A percentile compares a stretch with the other conserved stretches of the same genome.
Conservation (phyloP, 2,888 invertebrate genomes). For the Coecobrya sp. region DNA sequence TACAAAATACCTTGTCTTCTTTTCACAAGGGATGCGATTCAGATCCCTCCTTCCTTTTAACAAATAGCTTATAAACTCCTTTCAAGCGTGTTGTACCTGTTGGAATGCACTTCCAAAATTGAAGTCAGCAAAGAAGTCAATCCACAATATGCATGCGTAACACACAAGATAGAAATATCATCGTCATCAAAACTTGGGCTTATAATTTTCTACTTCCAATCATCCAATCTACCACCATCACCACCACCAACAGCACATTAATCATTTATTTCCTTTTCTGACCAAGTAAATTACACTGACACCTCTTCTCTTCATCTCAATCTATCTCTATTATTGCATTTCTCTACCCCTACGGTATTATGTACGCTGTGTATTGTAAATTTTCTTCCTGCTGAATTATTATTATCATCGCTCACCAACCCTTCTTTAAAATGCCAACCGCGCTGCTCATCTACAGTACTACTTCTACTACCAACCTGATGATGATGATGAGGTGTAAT, state of each 20-base stretch:
- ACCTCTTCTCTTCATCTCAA: slow-evolving; percentile 70
- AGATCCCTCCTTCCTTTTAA: background rate
- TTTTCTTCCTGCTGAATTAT: slow-evolving; percentile 16
- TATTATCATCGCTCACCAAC: slow-evolving; percentile 13
- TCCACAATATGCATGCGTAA: slow-evolving; percentile 15
- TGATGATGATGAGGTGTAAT: slow-evolving; percentile 70
- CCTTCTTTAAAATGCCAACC: background rate
- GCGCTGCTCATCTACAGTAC: background rate
- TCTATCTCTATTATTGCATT: slow-evolving; percentile 57
- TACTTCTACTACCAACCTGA: background rate
- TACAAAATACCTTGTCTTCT: slow-evolving; percentile 54
- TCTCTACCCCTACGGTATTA: background rate
- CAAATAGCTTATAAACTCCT: background rate
- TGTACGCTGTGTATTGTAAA: background rate
- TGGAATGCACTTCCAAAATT: slow-evolving; percentile 73
- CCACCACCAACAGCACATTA: slow-evolving; percentile 73
- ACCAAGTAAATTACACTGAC: slow-evolving; percentile 80
- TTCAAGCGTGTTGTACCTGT: slow-evolving; percentile 21
- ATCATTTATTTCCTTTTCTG: slow-evolving; percentile 81
- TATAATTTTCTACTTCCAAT: slow-evolving; percentile 58
- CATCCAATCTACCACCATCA: slow-evolving; percentile 54
- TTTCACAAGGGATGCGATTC: slow-evolving; percentile 5
- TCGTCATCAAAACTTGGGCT: slow-evolving; percentile 26
- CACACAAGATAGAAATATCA: slow-evolving; percentile 3
- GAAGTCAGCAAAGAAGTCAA: slow-evolving; percentile 49